Evolutionary conservation across 2,888 invertebrate species (phyloP), one percentile per base, ranked within the genome.

Genomic region (Pinctada fucata): DNA sequence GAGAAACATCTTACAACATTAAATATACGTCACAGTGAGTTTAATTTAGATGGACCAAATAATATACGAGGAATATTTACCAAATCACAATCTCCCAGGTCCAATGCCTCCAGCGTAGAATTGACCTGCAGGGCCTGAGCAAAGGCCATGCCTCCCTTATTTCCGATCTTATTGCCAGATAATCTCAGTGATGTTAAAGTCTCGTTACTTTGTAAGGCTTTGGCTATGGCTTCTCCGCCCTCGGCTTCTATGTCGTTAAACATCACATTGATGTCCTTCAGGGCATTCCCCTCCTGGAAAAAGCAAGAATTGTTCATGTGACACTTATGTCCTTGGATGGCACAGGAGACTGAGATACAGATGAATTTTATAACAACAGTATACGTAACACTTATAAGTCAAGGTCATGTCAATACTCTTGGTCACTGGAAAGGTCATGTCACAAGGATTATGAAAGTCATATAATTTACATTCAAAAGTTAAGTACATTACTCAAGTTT

Each of bases 111-210:
- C 31, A 93, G 83, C 1, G 88, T 86, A 47, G 85, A 85, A 83
- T 93, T 93, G 70, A 92, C 84, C 85, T 92, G 92, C 50, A 93
- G 81, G 72, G 90, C 89, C 83, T 92, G 90, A 65, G 93, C 93
- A 83, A 93, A 91, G 68, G 82, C 87, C 91, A 93, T 91, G 2
- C 92, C 92, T 5, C 93, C 93, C 68, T 87, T 88, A 83, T 92
- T 90, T 3, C 90, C 91, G 68, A 93, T 91, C 79, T 92, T 92
- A 84, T 93, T 93, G 2, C 92, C 92, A 75, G 87, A 92, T 79
- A 93, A 72, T 65, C 90, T 83, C 67, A 93, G 81, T 3, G 85
- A 74, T 69, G 75, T 81, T 76, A 93, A 76, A 13, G 86, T 85
- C 50, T 84, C 83, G 82, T 93, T 93, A 72, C 79, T 88, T 92